Base-by-base conservation (phyloP, 2,888 invertebrate genomes). In the Pseudeuparius sepicola region DNA sequence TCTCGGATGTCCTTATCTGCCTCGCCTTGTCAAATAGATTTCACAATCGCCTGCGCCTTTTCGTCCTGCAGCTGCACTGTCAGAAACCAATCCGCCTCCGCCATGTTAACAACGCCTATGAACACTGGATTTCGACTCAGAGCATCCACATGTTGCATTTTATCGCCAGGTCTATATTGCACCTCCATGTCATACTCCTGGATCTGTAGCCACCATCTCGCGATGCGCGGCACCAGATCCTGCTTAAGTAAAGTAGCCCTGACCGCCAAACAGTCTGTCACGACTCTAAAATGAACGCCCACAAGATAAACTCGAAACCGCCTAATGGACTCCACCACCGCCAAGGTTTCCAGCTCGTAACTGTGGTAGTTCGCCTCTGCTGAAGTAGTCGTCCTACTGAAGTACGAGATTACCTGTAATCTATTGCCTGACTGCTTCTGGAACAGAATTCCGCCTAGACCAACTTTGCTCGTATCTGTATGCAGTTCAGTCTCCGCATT, bases 331-430 rank as follows among this genome's bases (percentile, higher is more conserved):
- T 46, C 43, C 7, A 46, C 44, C 4, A 47, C 40, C 17, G 47
- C 45, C 27, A 48, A 37, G 5, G n/a, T n/a, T n/a, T n/a, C n/a
- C n/a, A n/a, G n/a, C n/a, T n/a, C n/a, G n/a, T n/a, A n/a, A n/a
- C n/a, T 48, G 48, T 41, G 49, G 45, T 10, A 50, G 26, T 17
- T 50, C 46, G 25, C 41, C 41, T 62, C 58, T 2, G 47, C 37
- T 4, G 25, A 34, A 2, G 47, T 47, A 1, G 55, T 47, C 9
- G 46, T 46, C 23, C 52, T 43, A 26, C 53, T 54, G 15, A 42
- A 46, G 37, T 52, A 59, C 4, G 42, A 39, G 5, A 57, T 43
- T 9, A 44, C 14, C 29, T n/a, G n/a, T n/a, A n/a, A n/a, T n/a
- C n/a, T n/a, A n/a, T n/a, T n/a, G n/a, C n/a, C n/a, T n/a, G n/a